These are phyloP conservation scores for Lagodon rhomboides DNA, from an alignment of 2,797 vertebrate species.

Conservation along the genomic window DNA sequence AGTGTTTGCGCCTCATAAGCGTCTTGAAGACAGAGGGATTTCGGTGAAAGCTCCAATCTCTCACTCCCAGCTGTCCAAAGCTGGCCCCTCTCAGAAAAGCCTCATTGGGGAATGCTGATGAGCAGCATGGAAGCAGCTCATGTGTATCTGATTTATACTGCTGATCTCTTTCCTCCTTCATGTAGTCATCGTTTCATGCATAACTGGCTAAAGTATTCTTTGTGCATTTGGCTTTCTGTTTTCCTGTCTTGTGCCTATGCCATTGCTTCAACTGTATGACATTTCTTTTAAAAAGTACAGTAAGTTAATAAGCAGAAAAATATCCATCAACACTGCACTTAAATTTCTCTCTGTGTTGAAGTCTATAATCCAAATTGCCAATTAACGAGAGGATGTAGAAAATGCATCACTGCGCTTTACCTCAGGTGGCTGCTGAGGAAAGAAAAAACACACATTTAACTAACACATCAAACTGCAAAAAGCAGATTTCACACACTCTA, in stretches of 20 bases:
- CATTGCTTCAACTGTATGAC: background rate
- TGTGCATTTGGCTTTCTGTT: slow-evolving; percentile 9
- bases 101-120: slow-evolving; percentile 51
- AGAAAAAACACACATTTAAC: slow-evolving; percentile 2
- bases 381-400: background rate
- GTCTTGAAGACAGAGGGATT: slow-evolving; percentile 62
- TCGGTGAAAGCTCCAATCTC: slow-evolving; percentile 62
- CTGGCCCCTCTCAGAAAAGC: slow-evolving; percentile 57
- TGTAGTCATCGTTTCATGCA: slow-evolving; percentile 32
- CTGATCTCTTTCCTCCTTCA: slow-evolving; percentile 27
- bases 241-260: slow-evolving; percentile 6
- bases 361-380: background rate
- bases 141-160: slow-evolving; percentile 58
- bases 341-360: no score
- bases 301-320: background rate
- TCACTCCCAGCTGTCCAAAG: slow-evolving; percentile 63
- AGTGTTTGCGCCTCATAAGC: slow-evolving; percentile 55
- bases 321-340: background rate
- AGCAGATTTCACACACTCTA: slow-evolving; percentile 20
- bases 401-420: background rate
- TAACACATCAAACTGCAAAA: background rate
- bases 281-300: background rate
- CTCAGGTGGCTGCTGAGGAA: background rate
- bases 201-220: slow-evolving; percentile 45
- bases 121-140: slow-evolving; percentile 53